Base-by-base conservation (phyloP, 2,888 invertebrate genomes). In the Noctua fimbriata region DNA sequence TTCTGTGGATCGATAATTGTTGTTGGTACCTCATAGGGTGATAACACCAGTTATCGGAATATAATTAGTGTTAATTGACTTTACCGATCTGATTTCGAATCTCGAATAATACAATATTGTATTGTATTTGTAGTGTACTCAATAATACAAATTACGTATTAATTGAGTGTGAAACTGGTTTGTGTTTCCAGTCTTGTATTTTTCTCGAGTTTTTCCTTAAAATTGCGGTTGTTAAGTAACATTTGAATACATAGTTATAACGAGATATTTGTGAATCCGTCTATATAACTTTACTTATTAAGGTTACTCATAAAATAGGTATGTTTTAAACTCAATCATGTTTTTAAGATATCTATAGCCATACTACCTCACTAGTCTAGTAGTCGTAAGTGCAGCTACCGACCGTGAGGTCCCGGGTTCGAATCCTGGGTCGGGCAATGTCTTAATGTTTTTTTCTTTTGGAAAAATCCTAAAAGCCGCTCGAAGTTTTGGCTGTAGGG, bases 41-140 rank as follows among this genome's bases (percentile, higher is more conserved):
- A 78, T 69, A 77, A 58, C 58, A 74, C 55, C 63, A 66, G 21
- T 82, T 85, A 74, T 79, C 32, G 66, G 9, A n/a, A 73, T 24
- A 32, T 75, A 84, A 81, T 87, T 72, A 78, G 69, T 69, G 87
- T 77, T 73, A 87, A 84, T 84, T 86, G 47, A 73, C 78, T 86
- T 79, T 69, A 84, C 55, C 67, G 79, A 84, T 82, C 79, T 83
- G 85, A 77, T 81, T 74, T 58, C n/a, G 65, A 84, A 73, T 84
- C 73, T 86, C 65, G 55, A 60, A 69, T 75, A 63, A 18, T 63
- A 78, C 73, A 87, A 87, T 81, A 78, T 74, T 66, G 69, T 73
- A 44, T 73, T 86, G 69, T 78, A 47, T 72, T 63, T 76, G 78
- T 76, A 47, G 55, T 67, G n/a, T n/a, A n/a, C n/a, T n/a, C n/a